Conservation (phyloP, 1,140 invertebrate species). For the Orchestia grillus region DNA sequence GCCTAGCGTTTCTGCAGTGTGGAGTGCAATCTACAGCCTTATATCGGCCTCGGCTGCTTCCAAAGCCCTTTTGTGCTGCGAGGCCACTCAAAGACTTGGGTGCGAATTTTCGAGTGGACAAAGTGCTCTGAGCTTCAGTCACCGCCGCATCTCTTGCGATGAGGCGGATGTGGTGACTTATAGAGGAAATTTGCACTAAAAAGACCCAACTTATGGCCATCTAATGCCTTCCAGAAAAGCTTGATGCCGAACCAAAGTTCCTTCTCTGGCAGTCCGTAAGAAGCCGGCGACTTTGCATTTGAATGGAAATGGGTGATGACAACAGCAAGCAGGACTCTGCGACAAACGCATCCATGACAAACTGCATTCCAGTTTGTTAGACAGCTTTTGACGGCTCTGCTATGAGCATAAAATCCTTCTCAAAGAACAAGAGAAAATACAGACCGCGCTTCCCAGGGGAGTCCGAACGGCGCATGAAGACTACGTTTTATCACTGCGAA, state of each 20-base stretch:
- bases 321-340: neutral
- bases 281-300: constrained; percentile 27
- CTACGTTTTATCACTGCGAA: neutral
- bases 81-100: constrained; percentile 18
- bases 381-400: neutral
- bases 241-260: constrained; percentile 32
- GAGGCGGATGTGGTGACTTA: constrained; percentile 32
- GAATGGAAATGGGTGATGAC: constrained; percentile 25
- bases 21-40: constrained; percentile 55
- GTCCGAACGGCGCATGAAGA: neutral
- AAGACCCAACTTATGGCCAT: constrained; percentile 47
- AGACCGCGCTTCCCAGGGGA: neutral
- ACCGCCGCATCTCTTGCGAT: constrained; percentile 27
- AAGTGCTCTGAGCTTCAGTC: constrained; percentile 44
- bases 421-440: neutral
- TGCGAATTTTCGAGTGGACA: constrained; percentile 52
- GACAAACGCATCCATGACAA: neutral
- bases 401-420: neutral
- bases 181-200: constrained; percentile 53
- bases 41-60: constrained; percentile 51
- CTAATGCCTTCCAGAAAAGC: neutral
- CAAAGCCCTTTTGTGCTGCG: constrained; percentile 29
- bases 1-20: constrained; percentile 52
- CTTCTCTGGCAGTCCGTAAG: constrained; percentile 32
- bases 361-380: constrained; percentile 7